These are phyloP conservation scores for Plebejus melissa DNA, from an alignment of 2,888 invertebrate species.

Conservation along the genomic window DNA sequence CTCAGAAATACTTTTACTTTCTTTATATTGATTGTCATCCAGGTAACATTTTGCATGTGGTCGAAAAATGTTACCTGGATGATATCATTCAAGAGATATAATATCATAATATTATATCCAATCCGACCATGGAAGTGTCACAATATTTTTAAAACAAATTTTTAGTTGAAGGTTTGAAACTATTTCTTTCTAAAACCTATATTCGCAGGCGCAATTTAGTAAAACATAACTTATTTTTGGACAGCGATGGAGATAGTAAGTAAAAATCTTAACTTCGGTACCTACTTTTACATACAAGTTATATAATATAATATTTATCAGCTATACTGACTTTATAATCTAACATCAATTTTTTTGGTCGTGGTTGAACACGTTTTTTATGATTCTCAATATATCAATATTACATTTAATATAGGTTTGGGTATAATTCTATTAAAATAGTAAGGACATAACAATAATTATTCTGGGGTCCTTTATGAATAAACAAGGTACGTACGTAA, in stretches of 20 bases:
- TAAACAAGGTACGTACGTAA: not conserved
- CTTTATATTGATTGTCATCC: not conserved
- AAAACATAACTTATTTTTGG: no score
- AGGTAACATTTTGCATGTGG: not conserved
- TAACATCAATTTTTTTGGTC: conserved; percentile 7
- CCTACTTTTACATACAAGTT: not conserved
- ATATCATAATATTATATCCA: no score
- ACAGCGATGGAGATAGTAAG: not conserved
- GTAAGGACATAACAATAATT: not conserved
- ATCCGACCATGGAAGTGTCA: no score
- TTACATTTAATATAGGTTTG: not conserved
- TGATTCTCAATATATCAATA: not conserved
- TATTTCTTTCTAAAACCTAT: no score
- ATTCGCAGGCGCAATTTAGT: no score
- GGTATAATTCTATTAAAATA: not conserved
- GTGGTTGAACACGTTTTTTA: conserved; percentile 1
- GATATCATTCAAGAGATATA: not conserved
- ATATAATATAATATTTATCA: not conserved
- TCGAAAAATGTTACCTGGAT: not conserved
- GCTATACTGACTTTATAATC: not conserved
- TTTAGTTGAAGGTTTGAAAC: no score
- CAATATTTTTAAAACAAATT: no score
- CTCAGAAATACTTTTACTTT: no score
- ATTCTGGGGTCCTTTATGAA: not conserved
- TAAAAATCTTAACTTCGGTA: not conserved